These are phyloP conservation scores for Leptopilina drosophilae DNA, from an alignment of 2,888 invertebrate genomes.

Conservation along the genomic window DNA sequence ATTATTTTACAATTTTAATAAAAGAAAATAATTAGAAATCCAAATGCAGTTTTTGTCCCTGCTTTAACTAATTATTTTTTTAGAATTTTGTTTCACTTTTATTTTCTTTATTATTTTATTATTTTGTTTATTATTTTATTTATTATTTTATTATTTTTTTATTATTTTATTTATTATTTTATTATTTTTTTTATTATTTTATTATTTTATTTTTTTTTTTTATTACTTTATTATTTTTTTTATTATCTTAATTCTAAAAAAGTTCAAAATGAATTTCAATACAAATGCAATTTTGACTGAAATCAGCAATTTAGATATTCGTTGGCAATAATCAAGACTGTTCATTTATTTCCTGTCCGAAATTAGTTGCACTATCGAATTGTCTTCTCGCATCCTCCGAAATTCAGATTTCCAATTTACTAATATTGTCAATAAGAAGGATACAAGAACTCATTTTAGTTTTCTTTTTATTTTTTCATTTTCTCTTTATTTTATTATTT, in stretches of 20 bases:
- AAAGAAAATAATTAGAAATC: no score
- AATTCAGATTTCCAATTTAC: neutral
- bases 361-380: constrained; percentile 15
- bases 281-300: neutral
- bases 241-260: no score
- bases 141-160: no score
- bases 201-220: no score
- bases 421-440: neutral
- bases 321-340: constrained; percentile 14
- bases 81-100: neutral
- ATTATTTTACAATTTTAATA: constrained; percentile 11
- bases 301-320: constrained; percentile 6
- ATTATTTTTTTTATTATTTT: no score
- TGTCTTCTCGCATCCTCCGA: neutral
- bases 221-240: no score
- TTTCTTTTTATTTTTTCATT: neutral
- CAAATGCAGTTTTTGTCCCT: neutral
- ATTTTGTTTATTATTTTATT: no score
- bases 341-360: constrained; percentile 6
- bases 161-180: no score
- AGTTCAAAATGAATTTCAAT: neutral
- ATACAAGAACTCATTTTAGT: neutral
- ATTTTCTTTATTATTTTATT: no score
- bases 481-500: no score
- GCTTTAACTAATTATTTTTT: neutral